Evolutionary conservation across 2,113 vertebrate genomes (phyloP).

Genomic region (Takifugu bimaculatus): DNA sequence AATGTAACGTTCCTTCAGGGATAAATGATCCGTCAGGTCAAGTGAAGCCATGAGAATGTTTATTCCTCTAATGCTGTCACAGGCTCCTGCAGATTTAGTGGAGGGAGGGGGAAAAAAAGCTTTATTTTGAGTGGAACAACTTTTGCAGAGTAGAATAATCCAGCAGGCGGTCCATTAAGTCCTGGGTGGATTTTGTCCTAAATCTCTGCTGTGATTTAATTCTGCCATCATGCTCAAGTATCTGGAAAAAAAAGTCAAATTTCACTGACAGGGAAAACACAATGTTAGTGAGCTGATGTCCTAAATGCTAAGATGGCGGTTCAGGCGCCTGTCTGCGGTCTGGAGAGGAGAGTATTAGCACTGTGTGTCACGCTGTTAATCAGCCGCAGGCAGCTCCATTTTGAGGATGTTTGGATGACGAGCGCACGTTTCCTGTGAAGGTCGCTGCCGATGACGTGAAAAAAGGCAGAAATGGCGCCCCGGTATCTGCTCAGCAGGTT

Average conservation of each 20-base stretch:
- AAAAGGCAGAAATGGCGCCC: slow-evolving; percentile 17
- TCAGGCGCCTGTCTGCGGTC: not conserved
- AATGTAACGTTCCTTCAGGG: not conserved
- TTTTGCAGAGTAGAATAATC: slow-evolving; percentile 20
- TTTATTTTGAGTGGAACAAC: not conserved
- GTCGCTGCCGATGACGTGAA: slow-evolving; percentile 27
- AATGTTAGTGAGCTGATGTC: not conserved
- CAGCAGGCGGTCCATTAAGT: slow-evolving; percentile 1
- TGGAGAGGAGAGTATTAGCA: slow-evolving; percentile 19
- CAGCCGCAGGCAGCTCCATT: slow-evolving; percentile 29
- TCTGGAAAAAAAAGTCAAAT: no score
- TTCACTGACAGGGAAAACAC: no score
- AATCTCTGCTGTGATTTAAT: not conserved
- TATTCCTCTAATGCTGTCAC: no score
- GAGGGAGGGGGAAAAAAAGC: no score
- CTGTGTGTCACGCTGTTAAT: not conserved
- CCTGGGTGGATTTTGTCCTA: not conserved
- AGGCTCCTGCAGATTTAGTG: no score
- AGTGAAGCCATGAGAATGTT: not conserved
- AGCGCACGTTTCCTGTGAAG: slow-evolving; percentile 40
- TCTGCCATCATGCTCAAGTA: no score
- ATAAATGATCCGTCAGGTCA: not conserved
- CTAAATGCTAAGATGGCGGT: slow-evolving; percentile 25
- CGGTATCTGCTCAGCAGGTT: no score
- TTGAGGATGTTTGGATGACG: slow-evolving; percentile 52